Evolutionary conservation across 2,113 vertebrate species (phyloP), one percentile per base, ranked within the genome.

Genomic region (Podocnemis expansa): DNA sequence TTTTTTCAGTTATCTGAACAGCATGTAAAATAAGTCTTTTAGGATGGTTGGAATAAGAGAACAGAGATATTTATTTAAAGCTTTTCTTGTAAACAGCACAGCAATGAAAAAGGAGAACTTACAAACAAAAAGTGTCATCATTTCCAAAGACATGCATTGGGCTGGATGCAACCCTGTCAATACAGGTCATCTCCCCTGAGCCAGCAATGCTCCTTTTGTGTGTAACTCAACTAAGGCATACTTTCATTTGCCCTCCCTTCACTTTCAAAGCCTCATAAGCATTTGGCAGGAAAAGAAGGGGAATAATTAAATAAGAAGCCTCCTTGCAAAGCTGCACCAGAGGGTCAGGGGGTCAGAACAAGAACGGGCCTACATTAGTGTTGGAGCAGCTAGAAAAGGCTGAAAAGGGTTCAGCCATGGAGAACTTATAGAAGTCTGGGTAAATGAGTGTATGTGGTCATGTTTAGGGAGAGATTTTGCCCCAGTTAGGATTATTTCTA

Each of bases 331-430:
- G 17, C 34, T 81, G 11, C 21, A 10, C 5, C 55, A 29, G 6
- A 8, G 34, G 11, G 7, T 31, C 31, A 0, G 0, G 24, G 3
- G 19, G 41, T 21, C 60, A 22, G 49, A 6, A 0, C 0, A 58
- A 51, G 9, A 47, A n/a, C 0, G 0, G 17, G 47, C 78, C 45
- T 10, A 0, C 31, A 14, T 52, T 16, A 52, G 14, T 17, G 60
- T 63, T 14, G 63, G 34, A 67, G 63, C 63, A 67, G 34, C 16
- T n/a, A 67, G 63, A 67, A 67, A 67, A 67, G 63, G 31, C 63
- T n/a, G 4, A 34, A 67, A 38, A 17, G 63, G 34, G 19, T 67
- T 67, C 14, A 9, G 34, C 63, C n/a, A 67, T 21, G 8, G 8
- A 67, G 63, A 67, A 38, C 7, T 67, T 67, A 67, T 21, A 67